These are phyloP conservation scores for Brachionus plicatilis DNA, from an alignment of 1,140 invertebrate genomes.

Conservation along the genomic window DNA sequence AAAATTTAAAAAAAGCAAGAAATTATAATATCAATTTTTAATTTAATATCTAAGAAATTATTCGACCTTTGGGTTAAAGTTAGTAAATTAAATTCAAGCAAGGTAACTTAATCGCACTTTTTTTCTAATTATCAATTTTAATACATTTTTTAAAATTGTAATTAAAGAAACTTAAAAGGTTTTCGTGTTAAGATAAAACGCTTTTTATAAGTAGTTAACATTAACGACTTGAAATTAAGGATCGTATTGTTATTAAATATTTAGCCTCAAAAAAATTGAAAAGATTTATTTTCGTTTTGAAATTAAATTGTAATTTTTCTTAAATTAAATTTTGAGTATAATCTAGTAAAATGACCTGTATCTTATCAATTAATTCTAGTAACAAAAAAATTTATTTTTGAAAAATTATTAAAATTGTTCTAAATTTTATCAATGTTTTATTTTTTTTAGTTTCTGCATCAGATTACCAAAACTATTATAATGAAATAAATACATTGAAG, in stretches of 20 bases:
- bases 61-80: not conserved
- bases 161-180: not conserved
- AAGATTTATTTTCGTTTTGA: not conserved
- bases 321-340: not conserved
- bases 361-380: not conserved
- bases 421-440: conserved; percentile 17
- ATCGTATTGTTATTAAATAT: not conserved
- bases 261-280: not conserved
- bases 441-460: conserved; percentile 24
- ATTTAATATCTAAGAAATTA: not conserved
- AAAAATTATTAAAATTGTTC: conserved; percentile 31
- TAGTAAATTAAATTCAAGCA: not conserved
- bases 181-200: not conserved
- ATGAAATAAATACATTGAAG: not conserved
- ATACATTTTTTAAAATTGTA: not conserved
- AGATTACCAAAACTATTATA: not conserved
- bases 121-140: not conserved
- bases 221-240: not conserved
- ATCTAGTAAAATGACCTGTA: conserved; percentile 22
- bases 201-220: not conserved
- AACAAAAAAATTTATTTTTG: not conserved
- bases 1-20: not conserved
- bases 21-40: not conserved
- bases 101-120: not conserved
- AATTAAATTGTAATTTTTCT: not conserved